phyloP scores from a whole-genome alignment of 2,113 vertebrate genomes.

The Eidolon helvum region DNA sequence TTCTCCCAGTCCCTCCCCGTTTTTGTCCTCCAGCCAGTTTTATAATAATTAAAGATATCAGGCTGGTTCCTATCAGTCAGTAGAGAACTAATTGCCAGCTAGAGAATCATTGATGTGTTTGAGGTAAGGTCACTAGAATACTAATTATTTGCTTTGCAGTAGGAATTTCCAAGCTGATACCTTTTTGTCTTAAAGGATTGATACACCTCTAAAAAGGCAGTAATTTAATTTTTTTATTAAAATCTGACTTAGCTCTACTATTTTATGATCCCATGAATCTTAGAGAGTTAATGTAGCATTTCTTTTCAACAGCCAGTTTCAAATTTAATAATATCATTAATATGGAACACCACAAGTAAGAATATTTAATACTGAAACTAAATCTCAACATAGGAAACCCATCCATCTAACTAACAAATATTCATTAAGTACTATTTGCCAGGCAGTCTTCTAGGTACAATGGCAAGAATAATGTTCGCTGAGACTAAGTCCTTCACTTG shows the following conservation, averaged over 20 bases:
- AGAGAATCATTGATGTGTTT: not conserved
- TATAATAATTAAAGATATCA: conserved; percentile 19
- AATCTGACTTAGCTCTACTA: not conserved
- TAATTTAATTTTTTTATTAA: conserved; percentile 16
- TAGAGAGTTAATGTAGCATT: not conserved
- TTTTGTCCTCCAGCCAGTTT: not conserved
- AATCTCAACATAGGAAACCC: not conserved
- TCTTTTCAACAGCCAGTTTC: not conserved
- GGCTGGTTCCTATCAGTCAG: not conserved
- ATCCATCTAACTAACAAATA: not conserved
- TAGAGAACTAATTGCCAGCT: not conserved
- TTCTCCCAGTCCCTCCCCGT: not conserved
- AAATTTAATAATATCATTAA: not conserved
- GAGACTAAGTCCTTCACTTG: not conserved
- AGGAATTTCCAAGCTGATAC: conserved; percentile 9
- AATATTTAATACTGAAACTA: not conserved
- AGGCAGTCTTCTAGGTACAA: not conserved
- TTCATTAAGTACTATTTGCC: not conserved
- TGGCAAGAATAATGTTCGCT: not conserved
- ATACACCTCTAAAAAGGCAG: not conserved
- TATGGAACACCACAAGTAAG: not conserved
- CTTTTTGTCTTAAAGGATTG: conserved; percentile 4
- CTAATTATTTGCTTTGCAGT: not conserved
- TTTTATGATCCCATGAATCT: not conserved
- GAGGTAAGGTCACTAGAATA: not conserved